Conservation (phyloP, 2,113 vertebrate species). For the Myocastor coypus region DNA sequence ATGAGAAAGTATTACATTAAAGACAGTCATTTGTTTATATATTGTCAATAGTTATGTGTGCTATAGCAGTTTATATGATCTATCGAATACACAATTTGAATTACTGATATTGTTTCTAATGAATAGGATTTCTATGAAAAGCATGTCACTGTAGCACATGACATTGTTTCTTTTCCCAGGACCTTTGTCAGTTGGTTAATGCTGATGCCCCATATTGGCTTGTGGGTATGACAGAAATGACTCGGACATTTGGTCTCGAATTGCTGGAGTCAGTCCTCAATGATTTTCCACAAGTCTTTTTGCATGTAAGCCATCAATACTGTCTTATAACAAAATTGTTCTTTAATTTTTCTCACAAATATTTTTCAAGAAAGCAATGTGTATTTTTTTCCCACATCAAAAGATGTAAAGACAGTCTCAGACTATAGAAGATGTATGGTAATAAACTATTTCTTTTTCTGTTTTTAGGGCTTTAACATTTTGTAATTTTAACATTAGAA, state of each 20-base stretch:
- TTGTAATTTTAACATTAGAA: slow-evolving; percentile 50
- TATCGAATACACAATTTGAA: neutral
- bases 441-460: neutral
- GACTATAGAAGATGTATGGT: neutral
- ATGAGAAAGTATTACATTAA: slow-evolving; percentile 42
- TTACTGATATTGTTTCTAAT: slow-evolving; percentile 43
- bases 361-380: slow-evolving; percentile 12
- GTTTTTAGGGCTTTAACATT: neutral
- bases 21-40: slow-evolving; percentile 11
- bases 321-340: slow-evolving; percentile 46
- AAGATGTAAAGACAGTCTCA: neutral
- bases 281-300: slow-evolving; percentile 97
- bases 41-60: neutral
- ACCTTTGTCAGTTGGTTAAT: slow-evolving; percentile 98
- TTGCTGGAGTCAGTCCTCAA: slow-evolving; percentile 98
- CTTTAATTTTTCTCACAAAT: slow-evolving; percentile 45
- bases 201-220: slow-evolving; percentile 99
- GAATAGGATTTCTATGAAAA: slow-evolving; percentile 23
- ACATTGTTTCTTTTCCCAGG: slow-evolving; percentile 87
- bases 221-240: slow-evolving; percentile 99
- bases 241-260: slow-evolving; percentile 97
- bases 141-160: neutral
- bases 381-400: neutral
- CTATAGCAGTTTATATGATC: slow-evolving; percentile 3
- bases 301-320: slow-evolving; percentile 88